Evolutionary conservation across 1,140 invertebrate genomes (phyloP).

Genomic region (Drosophila kanapiae): DNA sequence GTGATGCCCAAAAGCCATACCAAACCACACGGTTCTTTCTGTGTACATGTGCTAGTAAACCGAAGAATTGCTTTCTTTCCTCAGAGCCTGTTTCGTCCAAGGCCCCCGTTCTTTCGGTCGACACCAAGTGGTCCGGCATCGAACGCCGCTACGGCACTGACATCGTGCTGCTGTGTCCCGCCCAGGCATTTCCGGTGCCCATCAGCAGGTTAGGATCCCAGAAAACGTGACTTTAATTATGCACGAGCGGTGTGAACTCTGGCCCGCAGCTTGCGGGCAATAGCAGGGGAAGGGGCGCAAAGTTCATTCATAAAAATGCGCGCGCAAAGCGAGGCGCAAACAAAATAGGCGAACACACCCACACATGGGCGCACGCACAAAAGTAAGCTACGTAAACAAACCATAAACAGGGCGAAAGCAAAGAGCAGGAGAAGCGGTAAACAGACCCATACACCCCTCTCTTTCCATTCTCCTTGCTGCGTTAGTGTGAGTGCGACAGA

Average conservation of each 20-base stretch:
- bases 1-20: no score
- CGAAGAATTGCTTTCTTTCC: background rate
- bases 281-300: background rate
- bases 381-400: constrained; percentile 81
- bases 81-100: constrained; percentile 88
- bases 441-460: background rate
- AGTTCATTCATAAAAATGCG: constrained; percentile 77
- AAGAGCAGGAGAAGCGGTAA: constrained; percentile 29
- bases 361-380: constrained; percentile 43
- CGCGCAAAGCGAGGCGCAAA: constrained; percentile 56
- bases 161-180: constrained; percentile 87
- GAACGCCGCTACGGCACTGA: constrained; percentile 80
- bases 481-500: constrained; percentile 42
- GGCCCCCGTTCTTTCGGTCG: constrained; percentile 86
- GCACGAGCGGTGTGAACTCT: constrained; percentile 58
- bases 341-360: constrained; percentile 37
- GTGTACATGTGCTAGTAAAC: background rate
- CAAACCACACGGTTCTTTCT: background rate
- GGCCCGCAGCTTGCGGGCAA: constrained; percentile 28
- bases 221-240: constrained; percentile 59
- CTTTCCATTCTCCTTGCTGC: constrained; percentile 3
- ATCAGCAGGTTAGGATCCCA: constrained; percentile 87
- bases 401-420: constrained; percentile 48
- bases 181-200: constrained; percentile 89
- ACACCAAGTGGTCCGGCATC: constrained; percentile 87